Percentiles rank a stretch among this genome's conserved stretches.
These are phyloP conservation scores for Prenolepis imparis DNA, from an alignment of 2,888 invertebrate genomes.

Conservation along the genomic window DNA sequence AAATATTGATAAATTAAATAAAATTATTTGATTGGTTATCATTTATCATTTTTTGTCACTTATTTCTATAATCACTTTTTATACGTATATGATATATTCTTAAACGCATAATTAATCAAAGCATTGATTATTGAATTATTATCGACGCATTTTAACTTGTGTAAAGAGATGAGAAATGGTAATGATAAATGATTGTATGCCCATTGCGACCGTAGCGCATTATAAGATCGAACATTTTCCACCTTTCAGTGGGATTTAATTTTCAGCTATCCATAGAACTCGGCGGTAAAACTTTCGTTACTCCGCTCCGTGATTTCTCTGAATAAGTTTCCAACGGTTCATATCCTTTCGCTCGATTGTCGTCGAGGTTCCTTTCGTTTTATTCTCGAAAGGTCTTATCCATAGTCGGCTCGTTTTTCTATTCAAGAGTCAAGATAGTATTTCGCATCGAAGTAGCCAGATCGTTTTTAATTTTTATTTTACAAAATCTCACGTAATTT, in stretches of 20 bases:
- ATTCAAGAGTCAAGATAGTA: constrained; percentile 66
- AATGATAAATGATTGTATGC: constrained; percentile 27
- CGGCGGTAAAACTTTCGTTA: constrained; percentile 50
- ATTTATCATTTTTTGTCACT: background rate
- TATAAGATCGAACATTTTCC: constrained; percentile 42
- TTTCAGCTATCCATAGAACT: constrained; percentile 52
- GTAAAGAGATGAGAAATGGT: constrained; percentile 25
- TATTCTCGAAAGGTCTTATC: constrained; percentile 67
- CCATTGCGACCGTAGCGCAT: constrained; percentile 28
- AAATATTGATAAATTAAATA: background rate
- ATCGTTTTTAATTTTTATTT: constrained; percentile 62
- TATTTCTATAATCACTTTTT: constrained; percentile 5
- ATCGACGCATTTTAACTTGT: constrained; percentile 23
- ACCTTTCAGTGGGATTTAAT: constrained; percentile 46
- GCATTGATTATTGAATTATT: constrained; percentile 39
- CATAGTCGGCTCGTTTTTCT: constrained; percentile 63
- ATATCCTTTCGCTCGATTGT: constrained; percentile 56
- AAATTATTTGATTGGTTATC: background rate
- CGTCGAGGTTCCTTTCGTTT: constrained; percentile 63
- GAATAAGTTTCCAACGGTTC: constrained; percentile 59
- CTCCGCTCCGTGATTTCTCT: constrained; percentile 56
- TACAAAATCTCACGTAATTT: constrained; percentile 24
- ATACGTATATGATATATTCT: background rate
- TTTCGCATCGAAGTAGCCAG: constrained; percentile 57
- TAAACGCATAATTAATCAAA: constrained; percentile 2